These are phyloP conservation scores for Sarcophaga subvicina DNA, from an alignment of 2,888 invertebrate genomes.

Conservation along the genomic window DNA sequence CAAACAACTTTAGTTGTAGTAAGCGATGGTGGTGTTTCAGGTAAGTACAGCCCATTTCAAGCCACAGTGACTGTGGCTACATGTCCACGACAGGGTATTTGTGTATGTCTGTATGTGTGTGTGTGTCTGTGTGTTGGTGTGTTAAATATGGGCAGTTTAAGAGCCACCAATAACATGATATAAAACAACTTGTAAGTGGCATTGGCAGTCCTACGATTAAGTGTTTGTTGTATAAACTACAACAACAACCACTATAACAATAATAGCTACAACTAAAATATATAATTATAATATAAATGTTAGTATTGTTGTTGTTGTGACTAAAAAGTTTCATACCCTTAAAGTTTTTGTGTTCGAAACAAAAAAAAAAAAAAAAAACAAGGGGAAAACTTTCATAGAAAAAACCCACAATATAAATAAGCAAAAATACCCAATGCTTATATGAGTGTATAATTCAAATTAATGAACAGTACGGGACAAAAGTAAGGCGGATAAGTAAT, in stretches of 20 bases:
- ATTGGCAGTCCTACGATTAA: slow-evolving; percentile 22
- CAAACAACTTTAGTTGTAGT: no score
- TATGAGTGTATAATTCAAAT: slow-evolving; percentile 34
- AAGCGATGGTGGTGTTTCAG: background rate
- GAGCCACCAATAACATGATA: slow-evolving; percentile 65
- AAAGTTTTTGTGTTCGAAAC: background rate
- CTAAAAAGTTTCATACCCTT: slow-evolving; percentile 38
- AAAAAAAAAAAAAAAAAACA: slow-evolving; percentile 10
- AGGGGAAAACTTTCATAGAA: no score
- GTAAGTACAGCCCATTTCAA: background rate
- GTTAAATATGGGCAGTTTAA: slow-evolving; percentile 69
- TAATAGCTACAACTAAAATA: slow-evolving; percentile 52
- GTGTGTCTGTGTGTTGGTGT: slow-evolving; percentile 43
- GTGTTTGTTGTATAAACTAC: background rate
- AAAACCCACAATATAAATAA: slow-evolving; percentile 10
- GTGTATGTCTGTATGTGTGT: background rate
- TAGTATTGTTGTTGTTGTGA: slow-evolving; percentile 2
- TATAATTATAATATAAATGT: slow-evolving; percentile 63
- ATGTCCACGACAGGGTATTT: no score
- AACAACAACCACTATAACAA: background rate
- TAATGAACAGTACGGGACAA: background rate
- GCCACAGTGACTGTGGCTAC: background rate
- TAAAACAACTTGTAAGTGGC: slow-evolving; percentile 64
- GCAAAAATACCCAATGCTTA: slow-evolving; percentile 25
- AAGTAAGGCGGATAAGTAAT: background rate